phyloP scores from a whole-genome alignment of 2,113 vertebrate species.

The Origma solitaria region DNA sequence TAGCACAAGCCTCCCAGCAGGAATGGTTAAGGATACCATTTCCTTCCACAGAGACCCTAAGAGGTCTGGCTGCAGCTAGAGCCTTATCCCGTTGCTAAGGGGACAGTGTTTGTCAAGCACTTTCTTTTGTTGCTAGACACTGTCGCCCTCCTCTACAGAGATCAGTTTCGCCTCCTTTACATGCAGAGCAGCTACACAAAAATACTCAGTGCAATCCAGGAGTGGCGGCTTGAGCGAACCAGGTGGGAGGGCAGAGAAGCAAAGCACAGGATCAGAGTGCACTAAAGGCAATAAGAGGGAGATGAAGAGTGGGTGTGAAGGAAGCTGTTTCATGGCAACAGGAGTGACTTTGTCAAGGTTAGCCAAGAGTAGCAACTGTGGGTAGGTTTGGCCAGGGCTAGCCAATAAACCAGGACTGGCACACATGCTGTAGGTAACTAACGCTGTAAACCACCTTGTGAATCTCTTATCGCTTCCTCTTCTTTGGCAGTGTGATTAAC shows the following conservation, averaged over 20 bases:
- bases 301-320: background rate
- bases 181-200: background rate
- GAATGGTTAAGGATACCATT: background rate
- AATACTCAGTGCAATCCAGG: background rate
- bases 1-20: background rate
- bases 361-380: background rate
- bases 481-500: background rate
- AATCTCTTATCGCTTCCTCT: background rate
- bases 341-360: background rate
- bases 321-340: conserved; percentile 13
- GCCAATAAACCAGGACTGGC: background rate
- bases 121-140: background rate
- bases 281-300: background rate
- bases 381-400: background rate
- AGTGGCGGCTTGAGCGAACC: background rate
- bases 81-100: background rate
- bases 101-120: background rate
- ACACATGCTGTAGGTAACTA: background rate
- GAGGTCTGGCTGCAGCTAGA: background rate
- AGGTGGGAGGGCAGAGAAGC: background rate
- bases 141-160: background rate
- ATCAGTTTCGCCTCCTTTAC: background rate
- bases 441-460: background rate
- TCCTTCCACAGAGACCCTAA: background rate
- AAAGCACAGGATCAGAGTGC: background rate